Evolutionary conservation across 2,888 invertebrate genomes (phyloP), one percentile per base, ranked within the genome.

Genomic region (Hydrotaea diabolus): DNA sequence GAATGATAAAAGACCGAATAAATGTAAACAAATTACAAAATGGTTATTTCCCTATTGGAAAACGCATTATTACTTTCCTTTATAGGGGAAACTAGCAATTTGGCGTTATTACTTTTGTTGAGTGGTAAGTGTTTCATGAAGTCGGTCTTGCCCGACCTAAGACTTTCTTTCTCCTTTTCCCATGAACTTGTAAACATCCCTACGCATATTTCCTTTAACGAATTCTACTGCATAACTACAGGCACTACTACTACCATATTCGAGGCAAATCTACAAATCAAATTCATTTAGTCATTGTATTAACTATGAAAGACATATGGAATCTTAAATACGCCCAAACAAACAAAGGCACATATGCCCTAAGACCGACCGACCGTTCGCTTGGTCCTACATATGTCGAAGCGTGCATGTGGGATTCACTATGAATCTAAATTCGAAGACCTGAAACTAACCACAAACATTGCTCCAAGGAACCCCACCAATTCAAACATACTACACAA

Each of bases 281-380:
- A 64, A 79, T 73, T 64, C 57, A 64, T 73, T 57, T 53, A 57
- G 26, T 73, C 64, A 46, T 81, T 77, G 66, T 49, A 13, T 64
- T 46, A 55, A 71, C 23, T 66, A 8, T 66, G 64, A 73, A 46
- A 36, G 66, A 36, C 72, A 66, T 77, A 66, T 66, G 77, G 77
- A 81, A 81, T 81, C 55, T 73, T 77, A 81, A 81, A 81, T 39
- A 66, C 21, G 43, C 55, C 62, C 49, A 31, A 57, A 62, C 43
- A 46, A 46, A 59, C 26, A 55, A 19, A n/a, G 17, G 17, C 2
- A 31, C 17, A 73, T 19, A 43, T 64, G 53, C 19, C 31, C 3
- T 31, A 2, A 53, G 53, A 4, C n/a, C 36, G 5, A 36, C 36
- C 9, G 43, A 7, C 43, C 11, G 2, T n/a, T n/a, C n/a, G n/a